Percentiles rank a stretch among this genome's conserved stretches.
These are phyloP conservation scores for Sternotherus odoratus DNA, from an alignment of 2,797 vertebrate species.

Conservation along the genomic window DNA sequence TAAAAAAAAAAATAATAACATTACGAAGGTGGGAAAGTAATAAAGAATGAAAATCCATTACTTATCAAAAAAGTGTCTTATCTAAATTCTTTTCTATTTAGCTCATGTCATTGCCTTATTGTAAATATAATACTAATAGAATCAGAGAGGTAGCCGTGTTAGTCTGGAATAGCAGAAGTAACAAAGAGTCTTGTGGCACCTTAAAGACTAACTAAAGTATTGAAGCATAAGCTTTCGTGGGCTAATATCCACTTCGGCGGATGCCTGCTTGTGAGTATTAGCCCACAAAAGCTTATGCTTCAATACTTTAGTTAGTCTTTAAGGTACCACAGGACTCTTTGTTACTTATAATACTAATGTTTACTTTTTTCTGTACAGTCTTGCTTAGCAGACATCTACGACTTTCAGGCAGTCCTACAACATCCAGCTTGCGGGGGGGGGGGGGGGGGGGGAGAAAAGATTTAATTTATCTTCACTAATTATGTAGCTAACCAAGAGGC, in stretches of 20 bases:
- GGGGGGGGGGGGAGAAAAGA: not conserved
- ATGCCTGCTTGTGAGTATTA: no score
- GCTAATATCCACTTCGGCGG: no score
- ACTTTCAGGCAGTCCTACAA: not conserved
- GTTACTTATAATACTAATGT: no score
- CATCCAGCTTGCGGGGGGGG: not conserved
- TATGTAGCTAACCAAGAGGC: not conserved
- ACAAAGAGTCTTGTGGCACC: no score
- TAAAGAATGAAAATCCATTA: not conserved
- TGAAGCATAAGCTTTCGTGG: no score
- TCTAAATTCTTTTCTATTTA: not conserved
- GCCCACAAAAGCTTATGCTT: no score
- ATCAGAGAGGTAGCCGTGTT: no score
- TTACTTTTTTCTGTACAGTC: not conserved
- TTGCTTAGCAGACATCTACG: not conserved
- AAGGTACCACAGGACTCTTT: no score
- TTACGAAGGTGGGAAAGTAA: not conserved
- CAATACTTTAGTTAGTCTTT: no score
- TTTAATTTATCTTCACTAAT: not conserved
- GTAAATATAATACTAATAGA: not conserved
- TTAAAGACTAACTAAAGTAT: no score
- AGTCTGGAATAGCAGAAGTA: no score
- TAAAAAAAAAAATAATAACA: not conserved
- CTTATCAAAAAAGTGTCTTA: not conserved
- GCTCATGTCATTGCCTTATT: not conserved